Percentiles rank a stretch among this genome's conserved stretches.
phyloP scores from a whole-genome alignment of 2,797 vertebrate genomes.

The Liasis olivaceus region DNA sequence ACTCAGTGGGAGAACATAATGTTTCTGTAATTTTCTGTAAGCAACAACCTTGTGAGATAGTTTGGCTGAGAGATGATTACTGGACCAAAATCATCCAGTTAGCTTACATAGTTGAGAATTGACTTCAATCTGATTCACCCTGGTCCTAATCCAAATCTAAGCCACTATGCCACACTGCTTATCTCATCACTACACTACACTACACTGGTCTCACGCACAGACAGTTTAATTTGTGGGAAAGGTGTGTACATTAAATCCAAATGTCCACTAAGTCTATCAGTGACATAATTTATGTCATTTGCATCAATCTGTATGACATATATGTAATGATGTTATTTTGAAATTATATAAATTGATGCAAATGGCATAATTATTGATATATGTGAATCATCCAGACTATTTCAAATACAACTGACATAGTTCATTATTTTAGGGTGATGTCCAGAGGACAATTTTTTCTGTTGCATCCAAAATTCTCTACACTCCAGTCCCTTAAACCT shows the following conservation, averaged over 20 bases:
- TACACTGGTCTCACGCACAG: background rate
- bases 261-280: background rate
- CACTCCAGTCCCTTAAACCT: too few relatives aligned
- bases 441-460: too few relatives aligned
- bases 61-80: background rate
- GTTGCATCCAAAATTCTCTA: too few relatives aligned
- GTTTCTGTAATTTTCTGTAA: background rate
- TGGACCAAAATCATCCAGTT: background rate
- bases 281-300: background rate
- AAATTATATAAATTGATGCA: too few relatives aligned
- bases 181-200: background rate
- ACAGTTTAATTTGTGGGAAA: background rate
- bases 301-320: too few relatives aligned
- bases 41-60: background rate
- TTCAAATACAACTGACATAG: too few relatives aligned
- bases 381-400: too few relatives aligned
- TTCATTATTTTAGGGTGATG: too few relatives aligned
- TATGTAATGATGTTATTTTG: too few relatives aligned
- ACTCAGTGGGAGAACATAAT: background rate
- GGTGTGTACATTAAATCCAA: background rate
- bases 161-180: background rate
- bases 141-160: background rate
- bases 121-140: background rate
- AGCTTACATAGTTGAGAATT: background rate
- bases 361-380: too few relatives aligned